These are phyloP conservation scores for Stomatorhinus ivindoensis DNA, from an alignment of 2,113 vertebrate species.

Conservation along the genomic window DNA sequence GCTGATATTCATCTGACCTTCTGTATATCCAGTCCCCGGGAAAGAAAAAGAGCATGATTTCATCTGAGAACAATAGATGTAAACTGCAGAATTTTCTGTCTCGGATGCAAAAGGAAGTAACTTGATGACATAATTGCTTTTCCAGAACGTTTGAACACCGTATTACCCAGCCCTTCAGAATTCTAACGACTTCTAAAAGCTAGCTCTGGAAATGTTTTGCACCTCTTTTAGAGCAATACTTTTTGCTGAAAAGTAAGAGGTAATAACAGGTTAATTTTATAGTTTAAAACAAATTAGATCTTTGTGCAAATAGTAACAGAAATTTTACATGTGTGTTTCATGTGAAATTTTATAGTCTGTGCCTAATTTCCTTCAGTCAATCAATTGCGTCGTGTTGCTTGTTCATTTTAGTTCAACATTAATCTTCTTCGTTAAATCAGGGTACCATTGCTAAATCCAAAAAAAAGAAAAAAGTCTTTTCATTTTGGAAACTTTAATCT, in stretches of 20 bases:
- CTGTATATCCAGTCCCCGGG: not conserved
- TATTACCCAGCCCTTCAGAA: not conserved
- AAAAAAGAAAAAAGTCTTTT: not conserved
- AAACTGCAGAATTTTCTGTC: not conserved
- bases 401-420: not conserved
- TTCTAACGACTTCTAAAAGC: not conserved
- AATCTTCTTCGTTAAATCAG: not conserved
- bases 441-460: not conserved
- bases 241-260: not conserved
- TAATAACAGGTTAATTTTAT: not conserved
- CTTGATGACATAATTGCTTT: slow-evolving; percentile 18
- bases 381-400: not conserved
- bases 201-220: not conserved
- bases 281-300: not conserved
- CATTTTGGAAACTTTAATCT: not conserved
- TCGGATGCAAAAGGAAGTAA: not conserved
- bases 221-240: not conserved
- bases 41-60: not conserved
- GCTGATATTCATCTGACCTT: not conserved
- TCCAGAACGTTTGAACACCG: not conserved
- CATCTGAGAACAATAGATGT: not conserved
- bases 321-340: not conserved
- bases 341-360: not conserved
- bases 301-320: not conserved
- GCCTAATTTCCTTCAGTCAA: not conserved